Evolutionary conservation across 2,888 invertebrate genomes (phyloP), one percentile per base, ranked within the genome.

Genomic region (Tiliacea citrago): DNA sequence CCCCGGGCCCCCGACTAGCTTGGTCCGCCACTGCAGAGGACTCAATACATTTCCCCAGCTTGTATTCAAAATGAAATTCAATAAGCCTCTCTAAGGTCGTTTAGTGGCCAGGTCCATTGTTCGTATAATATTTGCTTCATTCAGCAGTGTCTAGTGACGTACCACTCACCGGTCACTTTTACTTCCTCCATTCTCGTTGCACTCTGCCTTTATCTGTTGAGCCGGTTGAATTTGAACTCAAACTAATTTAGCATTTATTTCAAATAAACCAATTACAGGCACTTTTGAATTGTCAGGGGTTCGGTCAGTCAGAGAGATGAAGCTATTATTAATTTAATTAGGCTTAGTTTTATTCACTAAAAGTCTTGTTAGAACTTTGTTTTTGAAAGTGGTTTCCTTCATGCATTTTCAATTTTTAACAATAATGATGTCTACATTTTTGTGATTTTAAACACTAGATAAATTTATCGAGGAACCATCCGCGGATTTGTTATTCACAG

Each of bases 131-230:
- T 70, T 75, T 57, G n/a, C 55, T 53, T 65, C 75, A 60, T 58
- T 73, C 55, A 55, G 45, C 69, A 53, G 72, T 77, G 51, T 51
- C 72, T 70, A 42, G 47, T 67, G 68, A 79, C 69, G 77, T 21
- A 16, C 53, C 21, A 74, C 74, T 76, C 77, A 16, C 53, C 21
- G 75, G 74, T 76, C 77, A 75, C 86, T 86, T 86, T 84, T 85
- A 79, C 82, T 84, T 85, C 84, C 79, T 76, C 49, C 55, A 68
- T 81, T 45, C 62, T 53, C 21, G 24, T n/a, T 55, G 55, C 49
- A 68, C 57, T 58, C 10, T 10, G 63, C 16, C n/a, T 58, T 39
- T 71, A 75, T 45, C 42, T 24, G 24, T 39, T 35, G 18, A 47
- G 21, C 70, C 18, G 21, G 49, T 60, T 71, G 67, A 49, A 75